Evolutionary conservation across 2,113 vertebrate species (phyloP).

Genomic region (Amphilophus citrinellus): DNA sequence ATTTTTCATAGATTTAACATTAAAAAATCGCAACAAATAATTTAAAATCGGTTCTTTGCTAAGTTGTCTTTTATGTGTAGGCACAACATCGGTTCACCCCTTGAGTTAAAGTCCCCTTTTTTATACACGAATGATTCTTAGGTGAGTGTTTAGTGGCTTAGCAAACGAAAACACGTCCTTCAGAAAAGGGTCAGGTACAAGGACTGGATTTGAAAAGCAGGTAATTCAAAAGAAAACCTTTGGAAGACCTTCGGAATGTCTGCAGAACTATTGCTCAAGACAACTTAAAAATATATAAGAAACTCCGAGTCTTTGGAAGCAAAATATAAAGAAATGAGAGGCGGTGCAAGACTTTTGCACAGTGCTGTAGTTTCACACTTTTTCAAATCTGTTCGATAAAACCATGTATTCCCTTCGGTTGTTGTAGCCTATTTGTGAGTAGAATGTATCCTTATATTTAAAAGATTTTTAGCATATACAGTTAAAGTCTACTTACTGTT

Average conservation of each 20-base stretch:
- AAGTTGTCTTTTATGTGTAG: not conserved
- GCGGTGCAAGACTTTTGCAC: not conserved
- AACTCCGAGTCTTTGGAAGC: not conserved
- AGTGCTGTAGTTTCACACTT: not conserved
- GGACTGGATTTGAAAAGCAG: not conserved
- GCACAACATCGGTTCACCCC: not conserved
- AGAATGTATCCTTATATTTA: not conserved
- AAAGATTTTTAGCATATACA: not conserved
- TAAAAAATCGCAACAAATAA: not conserved
- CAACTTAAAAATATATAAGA: not conserved
- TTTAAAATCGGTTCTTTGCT: too few relatives aligned
- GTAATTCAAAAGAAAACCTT: not conserved
- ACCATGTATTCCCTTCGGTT: not conserved
- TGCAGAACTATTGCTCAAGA: not conserved
- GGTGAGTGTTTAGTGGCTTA: not conserved
- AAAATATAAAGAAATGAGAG: not conserved
- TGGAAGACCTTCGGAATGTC: too few relatives aligned
- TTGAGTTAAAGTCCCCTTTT: not conserved
- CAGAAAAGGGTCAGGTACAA: not conserved
- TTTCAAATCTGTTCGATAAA: not conserved
- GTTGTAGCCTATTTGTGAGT: not conserved
- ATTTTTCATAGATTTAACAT: not conserved
- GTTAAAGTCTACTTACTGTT: slow-evolving; percentile 14
- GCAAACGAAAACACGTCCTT: too few relatives aligned
- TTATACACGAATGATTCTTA: not conserved